A percentile compares a stretch with the other conserved stretches of the same genome.
These are phyloP conservation scores for Pholis gunnellus DNA, from an alignment of 2,113 vertebrate species.

Conservation along the genomic window DNA sequence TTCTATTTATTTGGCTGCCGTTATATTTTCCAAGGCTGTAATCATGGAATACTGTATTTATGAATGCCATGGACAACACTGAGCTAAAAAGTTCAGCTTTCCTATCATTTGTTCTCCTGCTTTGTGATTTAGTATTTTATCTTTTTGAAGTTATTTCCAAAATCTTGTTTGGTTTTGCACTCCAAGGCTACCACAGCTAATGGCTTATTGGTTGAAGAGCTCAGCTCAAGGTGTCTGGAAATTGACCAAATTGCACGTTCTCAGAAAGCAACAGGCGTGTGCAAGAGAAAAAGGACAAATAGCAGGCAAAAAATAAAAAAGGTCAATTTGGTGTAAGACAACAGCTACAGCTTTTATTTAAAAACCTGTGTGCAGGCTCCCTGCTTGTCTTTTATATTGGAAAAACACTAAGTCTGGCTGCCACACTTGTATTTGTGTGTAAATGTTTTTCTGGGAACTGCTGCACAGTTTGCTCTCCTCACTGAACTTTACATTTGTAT, in stretches of 20 bases:
- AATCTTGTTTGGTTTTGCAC: neutral
- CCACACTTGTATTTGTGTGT: slow-evolving; percentile 27
- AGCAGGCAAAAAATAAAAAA: slow-evolving; percentile 23
- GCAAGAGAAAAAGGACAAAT: slow-evolving; percentile 20
- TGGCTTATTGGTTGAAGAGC: neutral
- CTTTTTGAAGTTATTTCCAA: neutral
- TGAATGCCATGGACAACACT: too few species aligned
- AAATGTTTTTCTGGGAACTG: slow-evolving; percentile 34
- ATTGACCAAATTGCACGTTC: slow-evolving; percentile 9
- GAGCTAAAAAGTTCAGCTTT: neutral
- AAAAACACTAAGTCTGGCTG: slow-evolving; percentile 33
- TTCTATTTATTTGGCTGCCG: neutral
- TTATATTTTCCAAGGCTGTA: neutral
- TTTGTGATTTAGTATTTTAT: neutral
- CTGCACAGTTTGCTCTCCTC: slow-evolving; percentile 52
- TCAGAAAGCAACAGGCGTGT: neutral
- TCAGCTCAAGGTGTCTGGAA: slow-evolving; percentile 14
- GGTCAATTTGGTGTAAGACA: slow-evolving; percentile 6
- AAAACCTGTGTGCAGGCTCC: slow-evolving; percentile 8
- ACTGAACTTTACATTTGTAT: slow-evolving; percentile 71
- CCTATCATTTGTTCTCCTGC: neutral
- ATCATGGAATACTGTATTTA: neutral
- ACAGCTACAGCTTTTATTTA: slow-evolving; percentile 17
- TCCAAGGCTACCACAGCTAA: neutral
- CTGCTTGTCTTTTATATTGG: slow-evolving; percentile 28